A percentile compares a stretch with the other conserved stretches of the same genome.
Evolutionary conservation across 1,140 invertebrate species (phyloP).

Genomic region (Leptonema lineaticorne): DNA sequence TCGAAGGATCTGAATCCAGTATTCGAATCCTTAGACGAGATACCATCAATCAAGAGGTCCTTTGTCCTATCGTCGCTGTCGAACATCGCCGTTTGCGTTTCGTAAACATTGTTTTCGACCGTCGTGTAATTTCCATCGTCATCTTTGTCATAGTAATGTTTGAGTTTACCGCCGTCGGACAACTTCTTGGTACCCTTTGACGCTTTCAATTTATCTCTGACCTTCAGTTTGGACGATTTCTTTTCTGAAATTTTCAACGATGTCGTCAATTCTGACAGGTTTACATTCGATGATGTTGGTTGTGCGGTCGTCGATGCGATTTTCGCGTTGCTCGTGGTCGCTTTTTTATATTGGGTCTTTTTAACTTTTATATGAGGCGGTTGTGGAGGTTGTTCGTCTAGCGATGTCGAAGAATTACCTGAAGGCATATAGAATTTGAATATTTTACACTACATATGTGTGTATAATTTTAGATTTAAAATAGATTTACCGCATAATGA

Average conservation of each 20-base stretch:
- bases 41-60: constrained; percentile 1
- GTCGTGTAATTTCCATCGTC: constrained; percentile 13
- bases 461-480: not conserved
- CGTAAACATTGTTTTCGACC: not conserved
- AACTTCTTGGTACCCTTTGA: too few relatives aligned
- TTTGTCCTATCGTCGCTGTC: constrained; percentile 30
- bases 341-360: constrained; percentile 3
- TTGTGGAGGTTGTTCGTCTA: constrained; percentile 7
- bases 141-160: not conserved
- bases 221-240: not conserved
- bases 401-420: constrained; percentile 19
- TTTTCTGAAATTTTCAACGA: constrained; percentile 3
- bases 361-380: constrained; percentile 1
- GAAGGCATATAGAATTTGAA: not conserved
- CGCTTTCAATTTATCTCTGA: constrained; percentile 4
- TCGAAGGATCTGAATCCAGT: not conserved
- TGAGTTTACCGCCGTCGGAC: not conserved
- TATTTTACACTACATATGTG: not conserved
- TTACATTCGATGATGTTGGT: not conserved
- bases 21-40: constrained; percentile 21
- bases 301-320: not conserved
- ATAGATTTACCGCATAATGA: constrained; percentile 33
- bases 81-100: constrained; percentile 20
- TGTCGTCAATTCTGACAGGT: not conserved
- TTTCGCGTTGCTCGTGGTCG: constrained; percentile 2